These are phyloP conservation scores for Noctua pronuba DNA, from an alignment of 2,888 invertebrate species.

Conservation along the genomic window DNA sequence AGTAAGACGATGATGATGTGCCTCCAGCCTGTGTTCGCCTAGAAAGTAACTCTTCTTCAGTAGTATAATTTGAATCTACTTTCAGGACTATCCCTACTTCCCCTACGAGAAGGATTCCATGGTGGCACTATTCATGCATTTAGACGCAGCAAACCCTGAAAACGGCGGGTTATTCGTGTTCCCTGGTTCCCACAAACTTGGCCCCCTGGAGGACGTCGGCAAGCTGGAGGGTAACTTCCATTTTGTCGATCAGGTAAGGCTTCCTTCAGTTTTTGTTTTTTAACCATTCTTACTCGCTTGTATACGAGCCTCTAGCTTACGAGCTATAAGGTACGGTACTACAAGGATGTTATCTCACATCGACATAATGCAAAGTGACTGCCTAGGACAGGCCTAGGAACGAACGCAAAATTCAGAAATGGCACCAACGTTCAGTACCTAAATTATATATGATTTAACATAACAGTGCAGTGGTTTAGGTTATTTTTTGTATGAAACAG, in stretches of 20 bases:
- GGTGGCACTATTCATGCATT: constrained; percentile 90
- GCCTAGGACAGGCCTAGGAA: neutral
- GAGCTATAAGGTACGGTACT: neutral
- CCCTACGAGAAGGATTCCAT: constrained; percentile 90
- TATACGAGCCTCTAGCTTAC: neutral
- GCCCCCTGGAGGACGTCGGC: constrained; percentile 88
- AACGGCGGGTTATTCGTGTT: constrained; percentile 82
- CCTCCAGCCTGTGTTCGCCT: neutral
- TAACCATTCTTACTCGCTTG: neutral
- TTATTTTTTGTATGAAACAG: neutral
- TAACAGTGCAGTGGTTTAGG: neutral
- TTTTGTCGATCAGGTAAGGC: constrained; percentile 84
- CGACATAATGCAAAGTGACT: neutral
- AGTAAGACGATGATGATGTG: neutral
- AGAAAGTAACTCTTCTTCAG: neutral
- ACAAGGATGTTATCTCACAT: neutral
- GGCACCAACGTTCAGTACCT: neutral
- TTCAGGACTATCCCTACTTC: constrained; percentile 91
- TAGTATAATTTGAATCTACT: constrained; percentile 48
- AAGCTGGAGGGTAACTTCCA: constrained; percentile 83
- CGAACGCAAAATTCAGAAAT: neutral
- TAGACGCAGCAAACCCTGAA: constrained; percentile 89
- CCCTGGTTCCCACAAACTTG: constrained; percentile 86
- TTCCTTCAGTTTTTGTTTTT: neutral
- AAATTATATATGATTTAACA: neutral